A percentile compares a stretch with the other conserved stretches of the same genome.
These are phyloP conservation scores for Alectura lathami DNA, from an alignment of 2,113 vertebrate species.

Conservation along the genomic window DNA sequence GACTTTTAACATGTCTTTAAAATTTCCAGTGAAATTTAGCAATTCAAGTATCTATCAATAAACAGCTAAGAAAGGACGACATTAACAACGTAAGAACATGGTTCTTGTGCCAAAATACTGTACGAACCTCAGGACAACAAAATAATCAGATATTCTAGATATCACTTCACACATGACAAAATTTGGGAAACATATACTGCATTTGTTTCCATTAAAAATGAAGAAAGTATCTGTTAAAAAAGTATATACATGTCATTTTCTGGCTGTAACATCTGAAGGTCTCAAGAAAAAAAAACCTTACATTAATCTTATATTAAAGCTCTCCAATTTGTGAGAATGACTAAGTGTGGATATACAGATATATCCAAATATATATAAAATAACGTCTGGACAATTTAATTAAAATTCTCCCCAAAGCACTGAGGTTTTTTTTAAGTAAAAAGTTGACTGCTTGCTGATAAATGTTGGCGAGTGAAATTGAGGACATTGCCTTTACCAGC, in stretches of 20 bases:
- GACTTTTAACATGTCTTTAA: neutral
- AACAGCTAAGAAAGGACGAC: neutral
- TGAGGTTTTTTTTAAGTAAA: accelerated
- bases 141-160: neutral
- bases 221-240: neutral
- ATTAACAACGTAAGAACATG: neutral
- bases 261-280: neutral
- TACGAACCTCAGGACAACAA: neutral
- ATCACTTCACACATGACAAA: neutral
- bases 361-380: neutral
- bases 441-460: neutral
- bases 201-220: neutral
- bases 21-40: neutral
- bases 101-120: neutral
- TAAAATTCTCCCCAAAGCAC: neutral
- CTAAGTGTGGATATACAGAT: neutral
- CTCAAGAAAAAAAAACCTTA: neutral
- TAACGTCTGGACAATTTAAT: neutral
- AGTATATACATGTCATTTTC: neutral
- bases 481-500: neutral
- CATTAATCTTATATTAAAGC: neutral
- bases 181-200: neutral
- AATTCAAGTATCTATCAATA: neutral
- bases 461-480: neutral
- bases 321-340: neutral